Conservation (phyloP, 1,140 invertebrate genomes). For the Sycobia sp. region DNA sequence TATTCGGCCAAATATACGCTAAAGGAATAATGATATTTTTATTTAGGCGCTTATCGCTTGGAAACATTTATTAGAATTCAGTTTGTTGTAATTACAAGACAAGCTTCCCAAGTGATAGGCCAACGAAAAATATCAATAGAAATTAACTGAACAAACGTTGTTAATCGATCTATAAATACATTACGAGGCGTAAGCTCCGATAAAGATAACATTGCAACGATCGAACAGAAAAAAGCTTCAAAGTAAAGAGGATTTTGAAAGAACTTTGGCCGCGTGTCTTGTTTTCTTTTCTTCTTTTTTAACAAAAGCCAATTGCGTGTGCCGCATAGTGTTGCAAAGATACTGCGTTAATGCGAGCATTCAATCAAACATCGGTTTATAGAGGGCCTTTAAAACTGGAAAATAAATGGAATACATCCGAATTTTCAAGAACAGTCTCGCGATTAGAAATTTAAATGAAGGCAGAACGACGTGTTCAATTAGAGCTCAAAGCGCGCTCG, state of each 20-base stretch:
- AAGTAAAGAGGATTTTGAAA: slow-evolving; percentile 39
- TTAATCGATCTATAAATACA: slow-evolving; percentile 61
- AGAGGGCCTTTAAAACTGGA: too few species aligned
- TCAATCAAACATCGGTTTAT: too few species aligned
- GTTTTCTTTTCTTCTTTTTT: too few species aligned
- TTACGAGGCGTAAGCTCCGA: slow-evolving; percentile 59
- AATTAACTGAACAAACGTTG: slow-evolving; percentile 41
- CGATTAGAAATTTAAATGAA: slow-evolving; percentile 27
- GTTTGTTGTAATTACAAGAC: neutral
- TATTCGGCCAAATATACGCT: slow-evolving; percentile 21
- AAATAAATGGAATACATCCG: neutral
- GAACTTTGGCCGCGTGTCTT: slow-evolving; percentile 39
- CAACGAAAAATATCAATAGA: slow-evolving; percentile 29
- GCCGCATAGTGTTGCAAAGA: slow-evolving; percentile 39
- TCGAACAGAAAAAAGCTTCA: slow-evolving; percentile 53
- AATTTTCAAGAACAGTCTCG: neutral
- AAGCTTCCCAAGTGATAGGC: neutral
- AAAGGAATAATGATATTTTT: slow-evolving; percentile 26
- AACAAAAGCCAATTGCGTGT: slow-evolving; percentile 40
- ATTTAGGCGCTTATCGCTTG: slow-evolving; percentile 22
- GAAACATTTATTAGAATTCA: neutral
- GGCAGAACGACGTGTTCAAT: slow-evolving; percentile 43
- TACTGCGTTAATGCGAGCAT: slow-evolving; percentile 40
- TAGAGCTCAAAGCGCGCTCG: slow-evolving; percentile 60
- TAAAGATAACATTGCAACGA: slow-evolving; percentile 56